phyloP scores from a whole-genome alignment of 1,140 invertebrate genomes.

The Drosophila equinoxialis region DNA sequence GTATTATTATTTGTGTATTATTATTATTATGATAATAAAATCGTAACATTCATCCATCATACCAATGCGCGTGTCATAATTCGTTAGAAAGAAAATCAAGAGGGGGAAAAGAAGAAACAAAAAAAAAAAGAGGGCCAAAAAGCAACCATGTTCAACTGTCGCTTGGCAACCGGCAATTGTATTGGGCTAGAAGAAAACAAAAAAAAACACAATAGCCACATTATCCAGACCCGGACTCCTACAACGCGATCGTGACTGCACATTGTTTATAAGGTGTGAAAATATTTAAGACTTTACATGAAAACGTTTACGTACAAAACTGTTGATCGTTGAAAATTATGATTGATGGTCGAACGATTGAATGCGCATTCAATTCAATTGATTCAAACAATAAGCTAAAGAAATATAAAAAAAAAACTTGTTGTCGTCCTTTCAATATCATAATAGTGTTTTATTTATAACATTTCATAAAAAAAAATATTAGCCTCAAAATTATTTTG shows the following conservation, averaged over 20 bases:
- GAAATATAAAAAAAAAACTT: slow-evolving; percentile 52
- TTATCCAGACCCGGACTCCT: slow-evolving; percentile 46
- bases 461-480: slow-evolving; percentile 59
- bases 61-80: slow-evolving; percentile 69
- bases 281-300: slow-evolving; percentile 82
- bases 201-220: slow-evolving; percentile 62
- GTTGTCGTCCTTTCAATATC: slow-evolving; percentile 64
- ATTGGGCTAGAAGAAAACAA: no score
- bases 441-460: slow-evolving; percentile 26
- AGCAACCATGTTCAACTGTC: slow-evolving; percentile 64
- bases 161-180: slow-evolving; percentile 37
- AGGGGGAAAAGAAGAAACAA: slow-evolving; percentile 20
- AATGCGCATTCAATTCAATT: slow-evolving; percentile 56
- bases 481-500: slow-evolving; percentile 58
- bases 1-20: not conserved
- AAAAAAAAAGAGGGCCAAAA: slow-evolving; percentile 26
- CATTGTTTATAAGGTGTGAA: slow-evolving; percentile 83
- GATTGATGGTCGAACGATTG: slow-evolving; percentile 79
- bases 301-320: slow-evolving; percentile 80
- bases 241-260: slow-evolving; percentile 73
- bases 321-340: slow-evolving; percentile 83
- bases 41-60: slow-evolving; percentile 74
- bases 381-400: slow-evolving; percentile 13
- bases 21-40: slow-evolving; percentile 46
- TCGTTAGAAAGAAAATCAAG: slow-evolving; percentile 66